phyloP scores from a whole-genome alignment of 1,140 invertebrate genomes.

The Eumaeus atala region DNA sequence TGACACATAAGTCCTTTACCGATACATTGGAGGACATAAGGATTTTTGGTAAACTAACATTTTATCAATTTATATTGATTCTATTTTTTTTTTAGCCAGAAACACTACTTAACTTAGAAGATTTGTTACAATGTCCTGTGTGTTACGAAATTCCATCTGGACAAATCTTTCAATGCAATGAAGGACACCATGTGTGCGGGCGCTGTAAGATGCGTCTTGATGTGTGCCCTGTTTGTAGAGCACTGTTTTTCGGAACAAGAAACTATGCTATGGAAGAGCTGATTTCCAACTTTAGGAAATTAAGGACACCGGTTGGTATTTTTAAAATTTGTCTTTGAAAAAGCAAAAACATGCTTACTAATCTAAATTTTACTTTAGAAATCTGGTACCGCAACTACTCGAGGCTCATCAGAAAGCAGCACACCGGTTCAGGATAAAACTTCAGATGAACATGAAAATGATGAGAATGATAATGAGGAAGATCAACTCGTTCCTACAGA shows the following conservation, averaged over 20 bases:
- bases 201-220: slow-evolving; percentile 60
- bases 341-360: slow-evolving; percentile 4
- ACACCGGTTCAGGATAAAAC: slow-evolving; percentile 33
- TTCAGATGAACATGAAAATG: slow-evolving; percentile 37
- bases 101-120: slow-evolving; percentile 58
- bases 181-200: slow-evolving; percentile 70
- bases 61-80: not conserved
- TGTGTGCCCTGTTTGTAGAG: slow-evolving; percentile 65
- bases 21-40: too few relatives aligned
- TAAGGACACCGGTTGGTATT: slow-evolving; percentile 39
- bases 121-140: slow-evolving; percentile 68
- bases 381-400: slow-evolving; percentile 42
- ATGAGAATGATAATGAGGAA: slow-evolving; percentile 34
- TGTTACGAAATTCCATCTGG: slow-evolving; percentile 66
- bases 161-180: slow-evolving; percentile 68
- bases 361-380: slow-evolving; percentile 38
- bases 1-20: too few relatives aligned
- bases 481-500: slow-evolving; percentile 17
- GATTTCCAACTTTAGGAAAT: slow-evolving; percentile 63
- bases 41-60: too few relatives aligned
- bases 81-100: slow-evolving; percentile 42
- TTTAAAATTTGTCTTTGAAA: slow-evolving; percentile 10
- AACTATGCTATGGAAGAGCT: slow-evolving; percentile 71
- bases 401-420: slow-evolving; percentile 38
- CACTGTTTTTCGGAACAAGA: slow-evolving; percentile 59